Base-by-base conservation (phyloP, 2,113 vertebrate genomes). In the pig (Sus scrofa) region DNA sequence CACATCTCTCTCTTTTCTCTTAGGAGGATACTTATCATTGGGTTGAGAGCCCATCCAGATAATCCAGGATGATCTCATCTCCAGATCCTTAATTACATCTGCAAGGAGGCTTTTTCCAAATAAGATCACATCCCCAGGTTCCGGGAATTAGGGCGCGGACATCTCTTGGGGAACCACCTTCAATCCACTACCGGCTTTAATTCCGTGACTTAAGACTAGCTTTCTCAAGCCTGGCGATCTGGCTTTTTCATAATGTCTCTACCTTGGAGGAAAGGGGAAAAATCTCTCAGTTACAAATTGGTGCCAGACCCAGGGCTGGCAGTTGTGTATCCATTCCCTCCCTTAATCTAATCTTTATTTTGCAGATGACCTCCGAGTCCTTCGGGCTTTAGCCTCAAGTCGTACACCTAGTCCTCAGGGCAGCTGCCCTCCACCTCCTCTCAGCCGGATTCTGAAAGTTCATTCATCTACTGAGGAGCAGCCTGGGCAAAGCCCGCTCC, bases 61-160 rank as follows among this genome's bases (percentile, higher is more conserved):
- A 94, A 96, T 63, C 65, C 34, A 75, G 20, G 19, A 84, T 44
- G 12, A 91, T 95, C 60, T 75, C 3, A n/a, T 82, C 19, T 93
- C 4, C 37, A 88, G 30, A 85, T 71, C 22, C 34, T 94, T 90
- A 68, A 90, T 88, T 90, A 94, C 5, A 93, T 75, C 65, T 7
- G 0, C 18, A 65, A 88, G 52, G n/a, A 74, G 18, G 20, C 6
- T 52, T 58, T 94, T 92, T n/a, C 39, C 79, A 97, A 94, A 89
- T 82, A 65, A 67, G 67, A 54, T 67, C 30, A 34, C 54, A 86
- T 92, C 79, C 37, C 75, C 18, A 82, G 19, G 12, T 93, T 83
- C 58, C 74, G 20, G 50, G 34, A 86, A 92, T 56, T 78, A 86
- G 68, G 44, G 62, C 2, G 1, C 77, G 50, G 58, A 26, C 34